Evolutionary conservation across 1,140 invertebrate genomes (phyloP), one percentile per base, ranked within the genome.

Genomic region (Platyura marginata): DNA sequence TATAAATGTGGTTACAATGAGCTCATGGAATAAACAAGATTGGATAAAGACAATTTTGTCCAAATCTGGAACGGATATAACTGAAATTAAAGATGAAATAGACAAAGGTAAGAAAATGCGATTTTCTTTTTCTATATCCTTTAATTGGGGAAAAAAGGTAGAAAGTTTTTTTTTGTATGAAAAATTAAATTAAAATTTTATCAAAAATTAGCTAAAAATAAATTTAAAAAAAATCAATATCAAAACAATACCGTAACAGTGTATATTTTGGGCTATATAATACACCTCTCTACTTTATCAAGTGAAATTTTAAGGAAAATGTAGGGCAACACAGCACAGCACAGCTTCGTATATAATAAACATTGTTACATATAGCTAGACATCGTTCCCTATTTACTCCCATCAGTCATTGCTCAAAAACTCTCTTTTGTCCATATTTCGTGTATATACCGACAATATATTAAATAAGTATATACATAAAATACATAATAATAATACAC

Each of bases 51-150:
- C 60, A 49, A 49, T 51, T 10, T 44, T 56, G 1, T 52, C 48
- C n/a, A 61, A 61, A 44, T 59, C 59, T 20, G 51, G 55, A 41
- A 59, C 48, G 10, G 58, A 61, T 40, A 39, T 61, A 37, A 42
- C 55, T 38, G 58, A 61, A 48, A 48, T 56, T 43, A 52, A n/a
- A 11, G 41, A 46, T 0, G 55, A 58, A 40, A 44, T 34, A 10
- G 32, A 41, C 2, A 40, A 48, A 48, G 37, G 37, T 37, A n/a
- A n/a, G 40, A 23, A 23, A 29, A 15, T 23, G 15, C n/a, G n/a
- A 41, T 16, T n/a, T 41, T 16, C 21, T 20, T 25, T 41, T 5
- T 41, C 40, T 21, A 21, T 21, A 13, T 5, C 22, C n/a, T n/a
- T n/a, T n/a, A n/a, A n/a, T n/a, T n/a, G n/a, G n/a, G 11, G 8